Evolutionary conservation across 2,113 vertebrate genomes (phyloP).

Genomic region (Silurus meridionalis): DNA sequence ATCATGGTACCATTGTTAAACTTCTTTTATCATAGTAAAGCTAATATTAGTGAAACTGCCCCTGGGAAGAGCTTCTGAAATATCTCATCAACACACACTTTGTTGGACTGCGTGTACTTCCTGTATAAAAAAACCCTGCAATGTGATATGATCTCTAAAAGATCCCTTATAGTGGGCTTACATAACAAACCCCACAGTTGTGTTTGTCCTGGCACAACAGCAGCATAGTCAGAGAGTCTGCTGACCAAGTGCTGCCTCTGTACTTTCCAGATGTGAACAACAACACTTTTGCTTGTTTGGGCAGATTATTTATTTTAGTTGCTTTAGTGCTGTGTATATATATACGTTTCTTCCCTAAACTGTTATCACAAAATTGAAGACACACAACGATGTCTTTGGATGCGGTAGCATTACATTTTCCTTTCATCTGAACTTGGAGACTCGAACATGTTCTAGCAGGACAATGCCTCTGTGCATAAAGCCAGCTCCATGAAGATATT

Average conservation of each 20-base stretch:
- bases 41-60: background rate
- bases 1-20: background rate
- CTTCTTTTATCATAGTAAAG: background rate
- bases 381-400: too few relatives aligned
- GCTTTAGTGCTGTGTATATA: too few relatives aligned
- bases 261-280: background rate
- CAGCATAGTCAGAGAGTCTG: background rate
- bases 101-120: background rate
- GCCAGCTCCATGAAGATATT: too few relatives aligned
- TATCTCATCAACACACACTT: background rate
- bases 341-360: too few relatives aligned
- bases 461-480: too few relatives aligned
- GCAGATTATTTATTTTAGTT: background rate
- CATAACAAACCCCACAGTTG: background rate
- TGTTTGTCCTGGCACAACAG: conserved; percentile 15
- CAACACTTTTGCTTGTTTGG: background rate
- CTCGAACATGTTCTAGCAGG: too few relatives aligned
- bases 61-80: background rate
- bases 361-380: too few relatives aligned
- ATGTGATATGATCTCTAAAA: background rate
- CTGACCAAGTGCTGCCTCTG: background rate
- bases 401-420: too few relatives aligned
- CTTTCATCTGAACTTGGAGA: too few relatives aligned
- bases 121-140: background rate
- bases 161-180: background rate